Evolutionary conservation across 2,113 vertebrate species (phyloP).

Genomic region (Dicerorhinus sumatrensis): DNA sequence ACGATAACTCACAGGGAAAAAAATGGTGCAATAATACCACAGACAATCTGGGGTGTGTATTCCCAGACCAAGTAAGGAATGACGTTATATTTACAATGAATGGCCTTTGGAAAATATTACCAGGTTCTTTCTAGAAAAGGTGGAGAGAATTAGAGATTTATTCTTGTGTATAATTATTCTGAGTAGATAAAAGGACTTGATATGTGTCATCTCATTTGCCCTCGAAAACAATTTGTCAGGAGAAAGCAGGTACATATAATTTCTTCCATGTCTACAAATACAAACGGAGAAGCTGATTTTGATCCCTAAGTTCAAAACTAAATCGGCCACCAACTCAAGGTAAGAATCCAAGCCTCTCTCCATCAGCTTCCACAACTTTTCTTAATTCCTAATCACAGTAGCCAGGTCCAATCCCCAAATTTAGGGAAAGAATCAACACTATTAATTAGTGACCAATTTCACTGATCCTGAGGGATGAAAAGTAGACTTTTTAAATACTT

Average conservation of each 20-base stretch:
- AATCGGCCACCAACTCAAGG: not conserved
- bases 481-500: not conserved
- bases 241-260: not conserved
- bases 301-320: not conserved
- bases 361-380: not conserved
- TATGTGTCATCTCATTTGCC: not conserved
- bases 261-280: not conserved
- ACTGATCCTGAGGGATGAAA: not conserved
- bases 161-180: not conserved
- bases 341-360: not conserved
- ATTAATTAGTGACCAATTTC: not conserved
- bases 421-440: not conserved
- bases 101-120: not conserved
- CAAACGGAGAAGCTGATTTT: not conserved
- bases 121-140: not conserved
- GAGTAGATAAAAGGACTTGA: not conserved
- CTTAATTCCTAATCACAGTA: not conserved
- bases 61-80: slow-evolving; percentile 39
- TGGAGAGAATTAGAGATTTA: not conserved
- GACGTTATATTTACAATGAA: not conserved
- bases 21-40: slow-evolving; percentile 73
- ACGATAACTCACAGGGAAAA: slow-evolving; percentile 70
- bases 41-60: slow-evolving; percentile 69
- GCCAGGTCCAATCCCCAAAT: not conserved
- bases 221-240: not conserved